A percentile compares a stretch with the other conserved stretches of the same genome.
These are phyloP conservation scores for Gopherus flavomarginatus DNA, from an alignment of 2,113 vertebrate species.

Conservation along the genomic window DNA sequence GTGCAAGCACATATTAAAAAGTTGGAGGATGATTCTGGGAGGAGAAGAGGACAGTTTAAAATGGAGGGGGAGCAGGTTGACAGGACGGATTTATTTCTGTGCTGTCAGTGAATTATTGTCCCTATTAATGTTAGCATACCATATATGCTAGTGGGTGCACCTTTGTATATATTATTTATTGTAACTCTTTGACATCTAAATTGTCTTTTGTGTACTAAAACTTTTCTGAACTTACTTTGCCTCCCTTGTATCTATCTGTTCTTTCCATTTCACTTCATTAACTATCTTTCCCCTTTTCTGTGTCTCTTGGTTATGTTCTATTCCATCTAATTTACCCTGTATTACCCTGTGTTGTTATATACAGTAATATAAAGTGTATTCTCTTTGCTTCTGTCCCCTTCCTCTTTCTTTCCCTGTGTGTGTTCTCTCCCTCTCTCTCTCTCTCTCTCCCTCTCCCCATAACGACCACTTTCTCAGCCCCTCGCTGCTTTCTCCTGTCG, in stretches of 20 bases:
- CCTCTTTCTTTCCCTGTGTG: not conserved
- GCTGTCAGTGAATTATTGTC: no score
- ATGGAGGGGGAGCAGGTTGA: not conserved
- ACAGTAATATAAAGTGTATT: not conserved
- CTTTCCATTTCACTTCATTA: not conserved
- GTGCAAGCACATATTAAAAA: not conserved
- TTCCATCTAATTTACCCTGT: not conserved
- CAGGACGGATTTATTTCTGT: not conserved
- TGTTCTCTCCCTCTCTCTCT: not conserved
- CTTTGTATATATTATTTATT: not conserved
- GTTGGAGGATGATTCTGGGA: not conserved
- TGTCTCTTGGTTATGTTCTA: not conserved
- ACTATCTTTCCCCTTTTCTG: not conserved
- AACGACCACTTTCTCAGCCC: not conserved
- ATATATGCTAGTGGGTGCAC: not conserved
- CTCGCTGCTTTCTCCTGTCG: not conserved
- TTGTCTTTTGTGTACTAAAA: not conserved
- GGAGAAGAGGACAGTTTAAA: no score
- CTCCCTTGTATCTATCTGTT: not conserved
- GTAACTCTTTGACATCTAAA: not conserved
- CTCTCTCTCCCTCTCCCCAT: not conserved
- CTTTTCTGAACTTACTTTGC: rapidly evolving
- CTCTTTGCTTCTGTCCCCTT: not conserved
- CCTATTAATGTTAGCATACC: not conserved
- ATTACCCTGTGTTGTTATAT: not conserved